Evolutionary conservation across 92 coral and sea anemone species (phyloP).

Genomic region (Epizoanthus rinbou): DNA sequence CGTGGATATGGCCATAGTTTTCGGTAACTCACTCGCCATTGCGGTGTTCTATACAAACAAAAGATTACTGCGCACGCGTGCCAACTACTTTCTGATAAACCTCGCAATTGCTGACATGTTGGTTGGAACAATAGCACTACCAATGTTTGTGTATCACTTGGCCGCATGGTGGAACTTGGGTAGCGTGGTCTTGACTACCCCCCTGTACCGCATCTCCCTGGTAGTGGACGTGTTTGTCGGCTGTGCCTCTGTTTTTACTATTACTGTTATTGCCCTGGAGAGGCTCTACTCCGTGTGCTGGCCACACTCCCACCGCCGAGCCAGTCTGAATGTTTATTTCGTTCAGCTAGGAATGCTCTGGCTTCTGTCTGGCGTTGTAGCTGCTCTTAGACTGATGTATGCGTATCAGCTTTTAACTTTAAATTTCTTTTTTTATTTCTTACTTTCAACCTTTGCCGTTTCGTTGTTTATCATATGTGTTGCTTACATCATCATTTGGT

Average conservation of each 20-base stretch:
- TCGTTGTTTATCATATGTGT: conserved; percentile 74
- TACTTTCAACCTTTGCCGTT: conserved; percentile 63
- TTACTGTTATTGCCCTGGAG: conserved; percentile 77
- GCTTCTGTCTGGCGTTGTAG: conserved; percentile 65
- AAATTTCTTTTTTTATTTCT: conserved; percentile 69
- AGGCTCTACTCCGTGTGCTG: conserved; percentile 75
- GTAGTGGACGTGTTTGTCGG: conserved; percentile 83
- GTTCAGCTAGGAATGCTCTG: conserved; percentile 67
- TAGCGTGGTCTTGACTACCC: conserved; percentile 40
- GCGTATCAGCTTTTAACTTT: conserved; percentile 56
- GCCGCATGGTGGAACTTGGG: conserved; percentile 65
- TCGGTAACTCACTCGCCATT: conserved; percentile 79
- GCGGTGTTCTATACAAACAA: conserved; percentile 75
- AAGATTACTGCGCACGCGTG: conserved; percentile 78
- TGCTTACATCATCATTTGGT: conserved; percentile 74
- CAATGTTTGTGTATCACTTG: conserved; percentile 71
- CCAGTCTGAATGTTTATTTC: conserved; percentile 54
- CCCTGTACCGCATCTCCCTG: conserved; percentile 50
- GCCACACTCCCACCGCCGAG: conserved; percentile 76
- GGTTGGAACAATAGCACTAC: conserved; percentile 80
- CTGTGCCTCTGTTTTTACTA: conserved; percentile 80
- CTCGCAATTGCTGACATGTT: conserved; percentile 80
- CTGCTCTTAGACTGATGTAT: conserved; percentile 61
- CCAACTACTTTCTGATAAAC: conserved; percentile 83
- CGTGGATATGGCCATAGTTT: conserved; percentile 68